Evolutionary conservation across 2,888 invertebrate species (phyloP).

Genomic region (Lacanobia wlatinum): DNA sequence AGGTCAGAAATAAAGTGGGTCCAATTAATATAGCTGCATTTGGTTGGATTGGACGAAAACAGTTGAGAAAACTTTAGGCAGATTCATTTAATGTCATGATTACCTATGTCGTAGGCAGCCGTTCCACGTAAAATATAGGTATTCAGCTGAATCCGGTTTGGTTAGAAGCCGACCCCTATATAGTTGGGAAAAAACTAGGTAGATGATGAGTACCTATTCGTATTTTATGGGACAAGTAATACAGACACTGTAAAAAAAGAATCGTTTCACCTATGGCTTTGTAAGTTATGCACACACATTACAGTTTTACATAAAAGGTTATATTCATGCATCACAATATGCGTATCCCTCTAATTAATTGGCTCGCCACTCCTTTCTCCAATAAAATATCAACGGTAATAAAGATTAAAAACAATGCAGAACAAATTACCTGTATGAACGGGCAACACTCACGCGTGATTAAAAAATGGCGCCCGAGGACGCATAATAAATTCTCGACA

Average conservation of each 20-base stretch:
- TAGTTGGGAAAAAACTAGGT: neutral
- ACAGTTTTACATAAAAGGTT: neutral
- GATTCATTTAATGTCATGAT: too few species aligned
- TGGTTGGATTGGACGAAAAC: too few species aligned
- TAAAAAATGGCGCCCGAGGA: slow-evolving; percentile 78
- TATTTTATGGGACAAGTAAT: neutral
- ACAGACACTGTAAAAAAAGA: neutral
- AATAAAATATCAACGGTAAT: slow-evolving; percentile 58
- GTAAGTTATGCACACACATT: slow-evolving; percentile 2
- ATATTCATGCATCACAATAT: slow-evolving; percentile 12
- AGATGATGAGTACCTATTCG: neutral
- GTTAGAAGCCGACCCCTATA: too few species aligned
- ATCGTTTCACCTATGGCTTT: neutral
- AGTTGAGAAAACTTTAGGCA: too few species aligned
- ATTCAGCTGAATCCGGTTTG: too few species aligned
- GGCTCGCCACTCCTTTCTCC: slow-evolving; percentile 52
- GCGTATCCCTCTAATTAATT: slow-evolving; percentile 40
- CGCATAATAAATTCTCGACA: slow-evolving; percentile 77
- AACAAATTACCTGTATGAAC: slow-evolving; percentile 73
- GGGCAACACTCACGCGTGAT: slow-evolving; percentile 76
- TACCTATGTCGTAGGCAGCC: too few species aligned
- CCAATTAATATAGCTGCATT: too few species aligned
- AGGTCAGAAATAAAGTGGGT: too few species aligned
- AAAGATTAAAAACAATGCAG: slow-evolving; percentile 62
- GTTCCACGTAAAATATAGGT: too few species aligned